Conservation (phyloP, 64 coral and sea anemone genomes). For the Trachythela sp. region DNA sequence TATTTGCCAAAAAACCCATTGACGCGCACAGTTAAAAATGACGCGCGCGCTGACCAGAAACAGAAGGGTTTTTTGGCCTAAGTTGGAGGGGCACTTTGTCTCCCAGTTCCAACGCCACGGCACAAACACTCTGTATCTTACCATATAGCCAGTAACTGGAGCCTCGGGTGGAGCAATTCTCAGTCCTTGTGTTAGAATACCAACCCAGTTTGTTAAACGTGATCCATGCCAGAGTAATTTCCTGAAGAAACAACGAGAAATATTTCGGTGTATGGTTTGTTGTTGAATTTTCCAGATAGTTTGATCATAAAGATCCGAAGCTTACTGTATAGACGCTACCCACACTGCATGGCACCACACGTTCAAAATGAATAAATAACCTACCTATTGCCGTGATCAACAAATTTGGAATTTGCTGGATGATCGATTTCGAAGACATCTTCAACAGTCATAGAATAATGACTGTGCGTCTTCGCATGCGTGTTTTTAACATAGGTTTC, state of each 20-base stretch:
- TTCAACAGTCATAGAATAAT: slow-evolving; percentile 70
- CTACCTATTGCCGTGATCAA: slow-evolving; percentile 88
- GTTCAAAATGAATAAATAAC: neutral
- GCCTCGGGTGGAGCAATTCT: slow-evolving; percentile 93
- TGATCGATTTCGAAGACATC: slow-evolving; percentile 84
- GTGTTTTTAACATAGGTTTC: slow-evolving; percentile 75
- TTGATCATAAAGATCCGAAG: neutral
- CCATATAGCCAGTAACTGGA: slow-evolving; percentile 95
- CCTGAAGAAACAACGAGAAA: slow-evolving; percentile 24
- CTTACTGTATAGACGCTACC: too few relatives aligned
- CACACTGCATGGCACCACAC: too few relatives aligned
- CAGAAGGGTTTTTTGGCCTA: too few relatives aligned
- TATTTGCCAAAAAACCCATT: too few relatives aligned
- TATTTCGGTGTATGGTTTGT: too few relatives aligned
- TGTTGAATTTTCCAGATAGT: neutral
- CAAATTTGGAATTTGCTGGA: slow-evolving; percentile 54
- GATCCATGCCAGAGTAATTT: slow-evolving; percentile 97
- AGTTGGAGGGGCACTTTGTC: too few relatives aligned
- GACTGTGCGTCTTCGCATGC: slow-evolving; percentile 79
- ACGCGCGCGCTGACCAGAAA: too few relatives aligned
- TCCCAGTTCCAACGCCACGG: too few relatives aligned
- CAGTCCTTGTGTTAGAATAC: slow-evolving; percentile 81
- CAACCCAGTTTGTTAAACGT: slow-evolving; percentile 93
- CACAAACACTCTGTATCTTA: slow-evolving; percentile 26
- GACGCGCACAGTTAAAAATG: too few relatives aligned